Conservation (phyloP, 2,113 vertebrate species). For the Pongo abelii region DNA sequence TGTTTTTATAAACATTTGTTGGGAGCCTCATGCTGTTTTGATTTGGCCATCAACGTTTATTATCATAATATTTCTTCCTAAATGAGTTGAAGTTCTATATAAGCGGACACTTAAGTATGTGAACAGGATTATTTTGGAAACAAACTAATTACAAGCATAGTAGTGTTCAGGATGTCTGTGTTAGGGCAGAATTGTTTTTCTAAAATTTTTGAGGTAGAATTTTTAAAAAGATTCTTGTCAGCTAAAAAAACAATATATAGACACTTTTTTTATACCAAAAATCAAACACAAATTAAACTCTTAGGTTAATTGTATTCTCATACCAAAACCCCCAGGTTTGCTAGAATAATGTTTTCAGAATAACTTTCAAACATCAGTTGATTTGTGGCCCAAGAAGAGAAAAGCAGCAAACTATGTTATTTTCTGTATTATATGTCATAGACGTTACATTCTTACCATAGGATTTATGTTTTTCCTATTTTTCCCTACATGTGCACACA, state of each 20-base stretch:
- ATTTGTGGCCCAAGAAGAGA: not conserved
- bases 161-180: conserved; percentile 36
- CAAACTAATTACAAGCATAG: conserved; percentile 54
- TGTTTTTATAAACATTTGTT: conserved; percentile 77
- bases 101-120: conserved; percentile 59
- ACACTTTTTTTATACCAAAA: conserved; percentile 53
- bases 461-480: not conserved
- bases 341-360: conserved; percentile 46
- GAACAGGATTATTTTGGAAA: conserved; percentile 58
- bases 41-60: conserved; percentile 59
- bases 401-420: not conserved
- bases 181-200: conserved; percentile 35
- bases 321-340: not conserved
- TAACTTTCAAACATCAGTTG: not conserved
- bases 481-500: not conserved
- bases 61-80: conserved; percentile 57
- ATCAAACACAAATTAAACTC: conserved; percentile 41
- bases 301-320: conserved; percentile 28
- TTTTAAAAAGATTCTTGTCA: conserved; percentile 31
- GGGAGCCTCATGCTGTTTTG: conserved; percentile 61
- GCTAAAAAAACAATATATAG: not conserved
- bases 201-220: conserved; percentile 42
- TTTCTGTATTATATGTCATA: not conserved
- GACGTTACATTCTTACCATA: not conserved
- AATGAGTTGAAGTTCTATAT: conserved; percentile 56